Evolutionary conservation across 2,888 invertebrate genomes (phyloP).

Genomic region (Watsonalla cultraria): DNA sequence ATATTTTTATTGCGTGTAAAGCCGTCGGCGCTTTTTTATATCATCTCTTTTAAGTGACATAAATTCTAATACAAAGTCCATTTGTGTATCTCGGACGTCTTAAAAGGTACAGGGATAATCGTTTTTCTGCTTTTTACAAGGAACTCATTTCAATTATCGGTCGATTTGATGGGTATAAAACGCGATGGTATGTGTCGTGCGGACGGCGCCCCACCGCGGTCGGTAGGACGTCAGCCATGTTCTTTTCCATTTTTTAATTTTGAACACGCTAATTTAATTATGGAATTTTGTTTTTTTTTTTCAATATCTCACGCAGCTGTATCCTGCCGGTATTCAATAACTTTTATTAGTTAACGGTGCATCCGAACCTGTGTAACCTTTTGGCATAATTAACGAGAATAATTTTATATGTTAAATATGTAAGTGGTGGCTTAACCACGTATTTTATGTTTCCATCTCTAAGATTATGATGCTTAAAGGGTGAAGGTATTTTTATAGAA

Average conservation of each 20-base stretch:
- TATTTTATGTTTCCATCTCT: slow-evolving; percentile 18
- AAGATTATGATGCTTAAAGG: slow-evolving; percentile 20
- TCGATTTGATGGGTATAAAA: slow-evolving; percentile 75
- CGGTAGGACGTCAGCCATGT: slow-evolving; percentile 56
- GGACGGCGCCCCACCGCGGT: slow-evolving; percentile 68
- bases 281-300: slow-evolving; percentile 50
- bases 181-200: slow-evolving; percentile 66
- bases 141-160: slow-evolving; percentile 79
- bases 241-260: slow-evolving; percentile 56
- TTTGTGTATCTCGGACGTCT: slow-evolving; percentile 78
- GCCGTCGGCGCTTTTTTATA: slow-evolving; percentile 75
- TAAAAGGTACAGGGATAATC: slow-evolving; percentile 77
- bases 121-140: slow-evolving; percentile 78
- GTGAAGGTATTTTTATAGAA: slow-evolving; percentile 26
- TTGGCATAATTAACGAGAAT: background rate
- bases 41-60: slow-evolving; percentile 77
- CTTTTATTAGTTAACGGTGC: slow-evolving; percentile 57
- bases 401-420: background rate
- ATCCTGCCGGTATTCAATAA: slow-evolving; percentile 57
- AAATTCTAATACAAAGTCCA: slow-evolving; percentile 79
- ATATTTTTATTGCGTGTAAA: slow-evolving; percentile 79
- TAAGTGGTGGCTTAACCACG: slow-evolving; percentile 25
- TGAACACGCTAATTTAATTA: slow-evolving; percentile 76
- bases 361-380: slow-evolving; percentile 19
- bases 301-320: slow-evolving; percentile 54